Evolutionary conservation across 2,888 invertebrate genomes (phyloP).

Genomic region (Ceratothoa steindachneri): DNA sequence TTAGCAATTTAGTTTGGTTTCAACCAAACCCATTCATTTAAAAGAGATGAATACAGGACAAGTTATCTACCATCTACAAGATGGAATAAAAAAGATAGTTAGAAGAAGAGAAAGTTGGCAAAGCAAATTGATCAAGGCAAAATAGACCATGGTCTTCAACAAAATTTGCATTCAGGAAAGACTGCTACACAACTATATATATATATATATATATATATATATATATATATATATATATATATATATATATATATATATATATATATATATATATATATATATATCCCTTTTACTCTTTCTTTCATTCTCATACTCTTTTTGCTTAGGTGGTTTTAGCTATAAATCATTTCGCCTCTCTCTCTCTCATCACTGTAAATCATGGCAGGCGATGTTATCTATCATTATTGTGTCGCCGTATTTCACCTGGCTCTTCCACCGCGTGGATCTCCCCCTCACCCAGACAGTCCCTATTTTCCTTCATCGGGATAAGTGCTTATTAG

Average conservation of each 20-base stretch:
- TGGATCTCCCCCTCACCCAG: not conserved
- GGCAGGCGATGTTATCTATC: not conserved
- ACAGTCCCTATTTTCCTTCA: too few relatives aligned
- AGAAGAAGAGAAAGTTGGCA: too few relatives aligned
- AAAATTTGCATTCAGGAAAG: too few relatives aligned
- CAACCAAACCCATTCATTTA: too few relatives aligned
- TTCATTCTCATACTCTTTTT: not conserved
- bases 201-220: slow-evolving; percentile 20
- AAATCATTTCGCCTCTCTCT: not conserved
- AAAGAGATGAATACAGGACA: too few relatives aligned
- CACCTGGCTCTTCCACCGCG: not conserved
- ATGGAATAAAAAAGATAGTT: too few relatives aligned
- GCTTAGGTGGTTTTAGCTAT: not conserved
- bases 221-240: slow-evolving; percentile 12
- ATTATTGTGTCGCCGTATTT: not conserved
- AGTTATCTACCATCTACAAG: too few relatives aligned
- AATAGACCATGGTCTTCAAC: too few relatives aligned
- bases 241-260: slow-evolving; percentile 19
- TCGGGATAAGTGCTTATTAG: not conserved
- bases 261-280: slow-evolving; percentile 20
- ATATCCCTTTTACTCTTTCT: too few relatives aligned
- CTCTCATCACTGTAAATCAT: not conserved
- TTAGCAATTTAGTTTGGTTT: too few relatives aligned
- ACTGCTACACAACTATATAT: not conserved
- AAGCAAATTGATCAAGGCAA: too few relatives aligned